Percentiles rank a stretch among this genome's conserved stretches.
phyloP scores from a whole-genome alignment of 2,797 vertebrate genomes.

The Xenopus petersii region DNA sequence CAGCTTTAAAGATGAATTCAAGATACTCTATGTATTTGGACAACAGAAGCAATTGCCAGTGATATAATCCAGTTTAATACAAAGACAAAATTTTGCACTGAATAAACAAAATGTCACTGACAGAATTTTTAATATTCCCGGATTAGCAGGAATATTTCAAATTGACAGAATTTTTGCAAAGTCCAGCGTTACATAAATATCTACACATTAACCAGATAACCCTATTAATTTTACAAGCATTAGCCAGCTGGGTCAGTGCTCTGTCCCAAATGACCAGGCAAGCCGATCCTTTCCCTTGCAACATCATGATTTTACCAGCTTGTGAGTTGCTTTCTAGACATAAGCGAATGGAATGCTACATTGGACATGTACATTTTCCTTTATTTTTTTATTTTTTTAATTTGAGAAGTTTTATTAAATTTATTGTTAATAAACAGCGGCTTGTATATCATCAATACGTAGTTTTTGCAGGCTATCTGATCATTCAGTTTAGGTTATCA shows the following conservation, averaged over 20 bases:
- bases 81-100: constrained; percentile 54
- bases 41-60: constrained; percentile 50
- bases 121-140: not conserved
- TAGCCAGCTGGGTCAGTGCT: not conserved
- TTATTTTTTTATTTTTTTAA: too few relatives aligned
- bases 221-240: not conserved
- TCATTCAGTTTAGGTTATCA: too few relatives aligned
- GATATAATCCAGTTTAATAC: constrained; percentile 57
- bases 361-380: too few relatives aligned
- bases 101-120: constrained; percentile 18
- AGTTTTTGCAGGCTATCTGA: too few relatives aligned
- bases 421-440: too few relatives aligned
- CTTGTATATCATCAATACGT: too few relatives aligned
- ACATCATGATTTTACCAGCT: not conserved
- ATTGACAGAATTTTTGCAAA: constrained; percentile 8
- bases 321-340: too few relatives aligned
- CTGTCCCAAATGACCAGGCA: not conserved
- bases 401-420: too few relatives aligned
- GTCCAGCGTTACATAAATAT: not conserved
- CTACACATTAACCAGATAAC: not conserved
- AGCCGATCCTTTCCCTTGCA: not conserved
- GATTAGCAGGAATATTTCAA: constrained; percentile 4
- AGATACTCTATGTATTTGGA: constrained; percentile 53
- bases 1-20: constrained; percentile 56
- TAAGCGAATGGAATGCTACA: too few relatives aligned